Conservation (phyloP, 1,140 invertebrate species). For the Atta colombica region DNA sequence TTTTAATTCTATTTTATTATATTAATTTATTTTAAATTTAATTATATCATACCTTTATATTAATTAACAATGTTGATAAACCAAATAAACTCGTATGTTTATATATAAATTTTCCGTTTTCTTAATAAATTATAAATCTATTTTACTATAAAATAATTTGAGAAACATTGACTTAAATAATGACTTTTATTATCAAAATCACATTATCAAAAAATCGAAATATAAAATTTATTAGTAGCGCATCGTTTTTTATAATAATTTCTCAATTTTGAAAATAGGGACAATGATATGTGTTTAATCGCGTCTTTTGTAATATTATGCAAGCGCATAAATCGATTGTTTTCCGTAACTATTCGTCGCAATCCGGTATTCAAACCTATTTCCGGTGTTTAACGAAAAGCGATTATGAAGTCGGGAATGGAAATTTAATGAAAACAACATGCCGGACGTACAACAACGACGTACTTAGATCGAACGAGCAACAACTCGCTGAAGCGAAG, state of each 20-base stretch:
- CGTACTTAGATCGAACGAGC: constrained; percentile 59
- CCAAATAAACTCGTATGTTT: not conserved
- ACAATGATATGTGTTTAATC: constrained; percentile 8
- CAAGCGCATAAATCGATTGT: not conserved
- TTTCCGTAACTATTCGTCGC: not conserved
- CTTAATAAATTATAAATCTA: constrained; percentile 1
- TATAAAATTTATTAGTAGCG: not conserved
- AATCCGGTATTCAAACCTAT: not conserved
- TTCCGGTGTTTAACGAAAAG: constrained; percentile 34
- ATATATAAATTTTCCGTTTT: not conserved
- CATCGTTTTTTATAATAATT: not conserved
- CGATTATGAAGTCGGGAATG: constrained; percentile 26
- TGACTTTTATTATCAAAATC: not conserved
- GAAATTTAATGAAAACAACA: constrained; percentile 67
- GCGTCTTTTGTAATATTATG: constrained; percentile 1
- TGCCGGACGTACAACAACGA: not conserved
- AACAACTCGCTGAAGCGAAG: constrained; percentile 67
- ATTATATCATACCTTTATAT: not conserved
- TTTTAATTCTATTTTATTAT: not conserved
- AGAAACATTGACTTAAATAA: not conserved
- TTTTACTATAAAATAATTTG: not conserved
- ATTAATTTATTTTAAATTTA: not conserved
- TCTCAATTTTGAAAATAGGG: not conserved
- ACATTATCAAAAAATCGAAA: not conserved
- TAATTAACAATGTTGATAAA: constrained; percentile 9